phyloP scores from a whole-genome alignment of 2,113 vertebrate genomes.

The Anseranas semipalmata region DNA sequence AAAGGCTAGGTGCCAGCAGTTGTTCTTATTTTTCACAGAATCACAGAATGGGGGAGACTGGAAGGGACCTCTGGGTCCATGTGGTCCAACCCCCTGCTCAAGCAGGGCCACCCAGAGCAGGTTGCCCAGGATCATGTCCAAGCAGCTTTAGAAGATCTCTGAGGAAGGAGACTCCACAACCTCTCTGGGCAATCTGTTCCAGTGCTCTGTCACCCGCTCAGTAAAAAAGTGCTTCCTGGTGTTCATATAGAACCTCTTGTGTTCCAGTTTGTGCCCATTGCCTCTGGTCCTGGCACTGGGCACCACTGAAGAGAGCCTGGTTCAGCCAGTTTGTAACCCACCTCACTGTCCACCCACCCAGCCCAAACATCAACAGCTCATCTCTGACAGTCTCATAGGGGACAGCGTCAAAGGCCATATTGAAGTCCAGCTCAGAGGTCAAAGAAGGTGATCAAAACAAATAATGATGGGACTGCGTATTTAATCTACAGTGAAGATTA shows the following conservation, averaged over 20 bases:
- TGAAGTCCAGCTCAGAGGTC: background rate
- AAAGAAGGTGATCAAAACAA: background rate
- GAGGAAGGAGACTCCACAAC: background rate
- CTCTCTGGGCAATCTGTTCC: background rate
- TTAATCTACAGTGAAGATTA: background rate
- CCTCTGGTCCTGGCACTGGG: too few species aligned
- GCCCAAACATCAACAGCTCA: background rate
- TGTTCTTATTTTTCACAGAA: background rate
- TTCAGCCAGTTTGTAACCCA: background rate
- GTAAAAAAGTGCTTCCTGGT: background rate
- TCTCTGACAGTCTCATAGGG: background rate
- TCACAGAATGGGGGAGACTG: background rate
- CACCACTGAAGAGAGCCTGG: background rate
- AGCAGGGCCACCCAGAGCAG: too few species aligned
- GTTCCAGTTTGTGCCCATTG: too few species aligned
- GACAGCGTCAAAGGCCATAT: background rate
- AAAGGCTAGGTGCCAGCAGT: background rate
- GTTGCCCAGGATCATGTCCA: background rate
- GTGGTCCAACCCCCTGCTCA: background rate
- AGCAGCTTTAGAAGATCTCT: background rate
- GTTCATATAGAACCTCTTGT: background rate
- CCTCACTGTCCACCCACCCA: background rate
- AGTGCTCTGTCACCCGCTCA: background rate
- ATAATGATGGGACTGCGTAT: background rate
- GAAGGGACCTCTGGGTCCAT: background rate